Conservation (phyloP, 1,140 invertebrate genomes). For the Rhagoletis zephyria region DNA sequence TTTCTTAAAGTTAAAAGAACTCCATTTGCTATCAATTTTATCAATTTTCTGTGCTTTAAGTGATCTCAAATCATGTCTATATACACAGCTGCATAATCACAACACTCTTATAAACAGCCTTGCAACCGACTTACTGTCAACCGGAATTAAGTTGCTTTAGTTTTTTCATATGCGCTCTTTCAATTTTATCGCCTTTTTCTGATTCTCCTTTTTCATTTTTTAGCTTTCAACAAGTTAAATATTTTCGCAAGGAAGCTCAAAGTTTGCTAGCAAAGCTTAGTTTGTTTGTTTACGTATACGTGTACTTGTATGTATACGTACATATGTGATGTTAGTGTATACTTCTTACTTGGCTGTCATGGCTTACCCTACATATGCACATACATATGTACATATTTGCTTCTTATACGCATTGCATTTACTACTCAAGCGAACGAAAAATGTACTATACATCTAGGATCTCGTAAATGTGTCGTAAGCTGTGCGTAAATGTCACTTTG, state of each 20-base stretch:
- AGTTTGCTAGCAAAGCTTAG: too few relatives aligned
- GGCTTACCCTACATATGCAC: too few relatives aligned
- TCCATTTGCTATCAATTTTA: not conserved
- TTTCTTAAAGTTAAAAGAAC: too few relatives aligned
- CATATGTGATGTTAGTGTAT: not conserved
- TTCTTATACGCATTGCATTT: too few relatives aligned
- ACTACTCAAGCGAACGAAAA: not conserved
- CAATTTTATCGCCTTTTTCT: too few relatives aligned
- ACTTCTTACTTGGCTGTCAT: not conserved
- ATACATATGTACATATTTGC: too few relatives aligned
- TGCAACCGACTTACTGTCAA: not conserved
- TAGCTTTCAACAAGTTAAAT: too few relatives aligned
- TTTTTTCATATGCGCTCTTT: too few relatives aligned
- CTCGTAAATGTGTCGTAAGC: conserved; percentile 3
- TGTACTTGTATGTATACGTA: not conserved
- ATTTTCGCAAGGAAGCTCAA: too few relatives aligned
- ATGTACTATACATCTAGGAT: not conserved
- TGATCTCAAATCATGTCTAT: not conserved
- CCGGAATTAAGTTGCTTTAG: too few relatives aligned
- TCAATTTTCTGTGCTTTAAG: too few relatives aligned
- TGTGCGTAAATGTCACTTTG: conserved; percentile 26
- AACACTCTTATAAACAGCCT: not conserved
- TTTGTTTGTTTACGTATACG: not conserved
- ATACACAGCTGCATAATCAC: not conserved
- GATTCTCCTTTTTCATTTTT: too few relatives aligned